Percentiles rank a stretch among this genome's conserved stretches.
Evolutionary conservation across 2,797 vertebrate species (phyloP).

Genomic region (Peromyscus melanophrys): DNA sequence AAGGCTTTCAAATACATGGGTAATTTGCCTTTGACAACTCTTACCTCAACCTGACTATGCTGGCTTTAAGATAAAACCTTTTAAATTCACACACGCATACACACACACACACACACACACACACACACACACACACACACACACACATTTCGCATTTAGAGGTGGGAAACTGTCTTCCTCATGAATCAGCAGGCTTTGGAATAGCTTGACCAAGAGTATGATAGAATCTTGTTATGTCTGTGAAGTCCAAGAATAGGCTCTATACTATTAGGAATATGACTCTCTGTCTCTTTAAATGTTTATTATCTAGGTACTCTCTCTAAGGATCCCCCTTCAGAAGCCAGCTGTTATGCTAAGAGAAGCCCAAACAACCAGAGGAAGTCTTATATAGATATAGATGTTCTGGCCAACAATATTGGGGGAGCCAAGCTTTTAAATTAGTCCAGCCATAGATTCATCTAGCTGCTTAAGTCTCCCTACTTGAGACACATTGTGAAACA

Average conservation of each 20-base stretch:
- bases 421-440: neutral
- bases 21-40: constrained; percentile 73
- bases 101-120: too few species aligned
- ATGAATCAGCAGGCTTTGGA: constrained; percentile 32
- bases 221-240: neutral
- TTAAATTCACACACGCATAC: constrained; percentile 7
- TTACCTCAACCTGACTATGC: constrained; percentile 44
- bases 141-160: neutral
- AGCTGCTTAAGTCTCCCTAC: constrained; percentile 1
- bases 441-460: neutral
- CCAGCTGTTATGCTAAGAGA: neutral
- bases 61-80: neutral
- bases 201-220: constrained; percentile 16
- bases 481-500: neutral
- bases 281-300: constrained; percentile 18
- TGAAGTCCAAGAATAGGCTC: constrained; percentile 28
- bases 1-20: constrained; percentile 79
- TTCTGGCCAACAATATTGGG: constrained; percentile 9
- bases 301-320: neutral
- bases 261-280: neutral
- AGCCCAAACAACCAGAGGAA: neutral
- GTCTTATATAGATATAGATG: neutral
- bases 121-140: too few species aligned
- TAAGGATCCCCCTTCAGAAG: constrained; percentile 34
- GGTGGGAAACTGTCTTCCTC: neutral